These are phyloP conservation scores for Pseudoips prasinana DNA, from an alignment of 2,888 invertebrate genomes.

Conservation along the genomic window DNA sequence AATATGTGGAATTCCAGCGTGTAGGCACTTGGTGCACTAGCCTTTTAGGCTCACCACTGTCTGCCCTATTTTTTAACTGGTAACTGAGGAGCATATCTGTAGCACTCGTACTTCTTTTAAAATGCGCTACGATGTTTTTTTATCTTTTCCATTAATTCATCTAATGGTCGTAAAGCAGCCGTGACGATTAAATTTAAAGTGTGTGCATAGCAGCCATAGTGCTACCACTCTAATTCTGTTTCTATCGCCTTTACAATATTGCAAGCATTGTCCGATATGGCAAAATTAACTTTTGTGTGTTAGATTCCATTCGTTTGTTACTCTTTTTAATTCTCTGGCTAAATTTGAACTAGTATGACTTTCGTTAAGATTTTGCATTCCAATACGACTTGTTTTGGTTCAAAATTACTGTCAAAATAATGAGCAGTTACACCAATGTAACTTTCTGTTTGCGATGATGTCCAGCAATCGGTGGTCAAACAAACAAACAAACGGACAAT, in stretches of 20 bases:
- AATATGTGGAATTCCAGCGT: slow-evolving; percentile 26
- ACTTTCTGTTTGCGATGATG: slow-evolving; percentile 15
- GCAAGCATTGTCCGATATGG: slow-evolving; percentile 18
- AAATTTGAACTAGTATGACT: slow-evolving; percentile 31
- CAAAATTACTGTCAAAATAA: slow-evolving; percentile 12
- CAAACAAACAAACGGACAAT: slow-evolving; percentile 9
- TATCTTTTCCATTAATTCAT: slow-evolving; percentile 9
- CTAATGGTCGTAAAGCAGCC: neutral
- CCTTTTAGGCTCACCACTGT: slow-evolving; percentile 10
- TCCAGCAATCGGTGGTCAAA: slow-evolving; percentile 18
- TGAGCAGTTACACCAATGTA: slow-evolving; percentile 18
- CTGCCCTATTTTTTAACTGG: slow-evolving; percentile 13
- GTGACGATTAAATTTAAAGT: slow-evolving; percentile 14
- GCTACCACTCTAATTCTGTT: slow-evolving; percentile 17
- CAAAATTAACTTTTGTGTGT: neutral
- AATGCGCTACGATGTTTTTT: slow-evolving; percentile 20
- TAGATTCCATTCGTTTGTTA: slow-evolving; percentile 6
- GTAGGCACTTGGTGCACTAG: slow-evolving; percentile 23
- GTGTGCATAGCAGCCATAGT: slow-evolving; percentile 26
- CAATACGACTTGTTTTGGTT: slow-evolving; percentile 11
- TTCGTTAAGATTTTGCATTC: slow-evolving; percentile 13
- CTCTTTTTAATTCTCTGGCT: slow-evolving; percentile 8
- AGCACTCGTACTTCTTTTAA: slow-evolving; percentile 24
- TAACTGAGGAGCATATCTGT: slow-evolving; percentile 19
- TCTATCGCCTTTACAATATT: slow-evolving; percentile 12